Evolutionary conservation across 2,888 invertebrate species (phyloP).

Genomic region (Pollenia griseotomentosa): DNA sequence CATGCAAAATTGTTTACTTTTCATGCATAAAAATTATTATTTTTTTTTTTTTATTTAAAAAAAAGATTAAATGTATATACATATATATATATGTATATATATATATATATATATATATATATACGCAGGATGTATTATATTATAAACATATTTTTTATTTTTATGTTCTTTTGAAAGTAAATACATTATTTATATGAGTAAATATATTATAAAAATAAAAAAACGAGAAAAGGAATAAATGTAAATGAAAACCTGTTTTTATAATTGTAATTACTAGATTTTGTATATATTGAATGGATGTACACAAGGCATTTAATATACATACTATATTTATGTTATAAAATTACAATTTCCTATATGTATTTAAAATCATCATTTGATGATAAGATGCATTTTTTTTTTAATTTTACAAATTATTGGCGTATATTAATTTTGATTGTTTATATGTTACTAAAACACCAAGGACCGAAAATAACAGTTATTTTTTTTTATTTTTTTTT

Average conservation of each 20-base stretch:
- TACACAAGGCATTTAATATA: not conserved
- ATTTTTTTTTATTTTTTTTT: too few relatives aligned
- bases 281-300: constrained; percentile 22
- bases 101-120: not conserved
- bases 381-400: too few relatives aligned
- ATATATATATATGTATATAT: too few relatives aligned
- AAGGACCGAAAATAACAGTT: too few relatives aligned
- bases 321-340: not conserved
- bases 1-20: constrained; percentile 7
- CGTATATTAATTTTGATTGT: too few relatives aligned
- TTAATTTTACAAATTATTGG: constrained; percentile 5
- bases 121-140: constrained; percentile 29
- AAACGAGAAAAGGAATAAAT: not conserved
- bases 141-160: not conserved
- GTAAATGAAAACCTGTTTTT: too few relatives aligned
- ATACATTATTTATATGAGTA: not conserved
- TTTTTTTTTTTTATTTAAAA: constrained; percentile 10
- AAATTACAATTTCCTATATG: not conserved
- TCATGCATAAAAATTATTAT: not conserved
- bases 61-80: not conserved
- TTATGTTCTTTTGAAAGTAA: not conserved
- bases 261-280: not conserved
- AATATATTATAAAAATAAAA: constrained; percentile 4
- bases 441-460: too few relatives aligned
- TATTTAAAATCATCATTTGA: not conserved